phyloP scores from a whole-genome alignment of 1,140 invertebrate species.

The Xylocopa sonorina region DNA sequence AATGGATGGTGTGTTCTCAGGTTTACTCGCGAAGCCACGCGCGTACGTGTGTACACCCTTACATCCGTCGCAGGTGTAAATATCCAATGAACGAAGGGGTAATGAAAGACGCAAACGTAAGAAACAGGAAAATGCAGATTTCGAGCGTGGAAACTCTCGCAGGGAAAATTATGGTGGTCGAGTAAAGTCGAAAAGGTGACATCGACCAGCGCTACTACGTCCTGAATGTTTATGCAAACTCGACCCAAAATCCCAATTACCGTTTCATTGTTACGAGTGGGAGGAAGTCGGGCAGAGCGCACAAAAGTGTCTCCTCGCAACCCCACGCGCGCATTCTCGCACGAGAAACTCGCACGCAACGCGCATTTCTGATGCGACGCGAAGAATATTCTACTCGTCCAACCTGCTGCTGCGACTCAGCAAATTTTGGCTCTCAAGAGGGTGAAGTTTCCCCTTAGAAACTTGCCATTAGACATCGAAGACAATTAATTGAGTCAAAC shows the following conservation, averaged over 20 bases:
- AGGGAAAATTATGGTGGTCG: neutral
- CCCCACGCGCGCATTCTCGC: slow-evolving; percentile 52
- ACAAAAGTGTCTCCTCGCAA: slow-evolving; percentile 50
- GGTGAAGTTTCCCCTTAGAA: slow-evolving; percentile 64
- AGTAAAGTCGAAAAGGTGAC: slow-evolving; percentile 20
- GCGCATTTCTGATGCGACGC: slow-evolving; percentile 54
- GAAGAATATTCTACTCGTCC: neutral
- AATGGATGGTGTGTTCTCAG: neutral
- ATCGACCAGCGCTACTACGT: slow-evolving; percentile 26
- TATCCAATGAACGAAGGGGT: too few relatives aligned
- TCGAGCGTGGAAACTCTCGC: neutral
- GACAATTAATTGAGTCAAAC: too few relatives aligned
- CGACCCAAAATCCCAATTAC: slow-evolving; percentile 71
- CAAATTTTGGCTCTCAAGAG: too few relatives aligned
- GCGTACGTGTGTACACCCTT: too few relatives aligned
- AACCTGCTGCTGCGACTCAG: neutral
- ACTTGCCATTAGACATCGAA: too few relatives aligned
- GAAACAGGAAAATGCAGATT: neutral
- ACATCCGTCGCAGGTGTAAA: too few relatives aligned
- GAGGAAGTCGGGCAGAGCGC: slow-evolving; percentile 55
- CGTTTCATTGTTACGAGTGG: slow-evolving; percentile 57
- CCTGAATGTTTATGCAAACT: slow-evolving; percentile 71
- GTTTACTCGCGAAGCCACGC: neutral
- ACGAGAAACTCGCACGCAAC: slow-evolving; percentile 61
- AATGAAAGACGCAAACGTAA: too few relatives aligned